phyloP scores from a whole-genome alignment of 1,140 invertebrate genomes.

The Dinoponera quadriceps region DNA sequence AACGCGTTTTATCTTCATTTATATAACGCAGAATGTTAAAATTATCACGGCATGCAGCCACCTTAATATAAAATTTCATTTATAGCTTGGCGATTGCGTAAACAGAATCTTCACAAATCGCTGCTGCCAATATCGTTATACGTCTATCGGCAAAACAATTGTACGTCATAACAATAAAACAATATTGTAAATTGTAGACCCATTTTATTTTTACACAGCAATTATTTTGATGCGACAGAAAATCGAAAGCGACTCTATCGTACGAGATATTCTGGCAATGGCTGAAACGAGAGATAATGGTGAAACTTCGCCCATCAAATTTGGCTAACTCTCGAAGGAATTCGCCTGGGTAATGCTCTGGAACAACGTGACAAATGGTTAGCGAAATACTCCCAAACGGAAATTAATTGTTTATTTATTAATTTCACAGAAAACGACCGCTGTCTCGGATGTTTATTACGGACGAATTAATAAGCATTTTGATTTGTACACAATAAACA shows the following conservation, averaged over 20 bases:
- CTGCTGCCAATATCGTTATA: neutral
- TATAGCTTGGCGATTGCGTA: neutral
- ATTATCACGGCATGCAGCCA: slow-evolving; percentile 4
- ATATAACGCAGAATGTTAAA: neutral
- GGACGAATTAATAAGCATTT: neutral
- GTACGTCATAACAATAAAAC: slow-evolving; percentile 9
- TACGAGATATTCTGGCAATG: slow-evolving; percentile 46
- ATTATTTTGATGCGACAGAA: slow-evolving; percentile 36
- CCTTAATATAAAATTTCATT: neutral
- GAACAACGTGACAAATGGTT: slow-evolving; percentile 55
- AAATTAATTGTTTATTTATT: slow-evolving; percentile 59
- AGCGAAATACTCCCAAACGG: slow-evolving; percentile 10
- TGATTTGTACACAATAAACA: no score
- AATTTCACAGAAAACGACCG: slow-evolving; percentile 13
- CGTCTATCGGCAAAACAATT: neutral
- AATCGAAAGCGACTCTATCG: slow-evolving; percentile 52
- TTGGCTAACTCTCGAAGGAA: slow-evolving; percentile 56
- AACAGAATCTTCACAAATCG: neutral
- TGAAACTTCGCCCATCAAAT: slow-evolving; percentile 59
- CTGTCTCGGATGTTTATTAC: slow-evolving; percentile 9
- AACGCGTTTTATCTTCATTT: neutral
- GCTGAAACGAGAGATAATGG: slow-evolving; percentile 55
- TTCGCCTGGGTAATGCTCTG: slow-evolving; percentile 48
- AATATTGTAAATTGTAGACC: slow-evolving; percentile 23
- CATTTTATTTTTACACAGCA: slow-evolving; percentile 8